Evolutionary conservation across 2,888 invertebrate genomes (phyloP), one percentile per base, ranked within the genome.

Genomic region (Sphinx pinastri): DNA sequence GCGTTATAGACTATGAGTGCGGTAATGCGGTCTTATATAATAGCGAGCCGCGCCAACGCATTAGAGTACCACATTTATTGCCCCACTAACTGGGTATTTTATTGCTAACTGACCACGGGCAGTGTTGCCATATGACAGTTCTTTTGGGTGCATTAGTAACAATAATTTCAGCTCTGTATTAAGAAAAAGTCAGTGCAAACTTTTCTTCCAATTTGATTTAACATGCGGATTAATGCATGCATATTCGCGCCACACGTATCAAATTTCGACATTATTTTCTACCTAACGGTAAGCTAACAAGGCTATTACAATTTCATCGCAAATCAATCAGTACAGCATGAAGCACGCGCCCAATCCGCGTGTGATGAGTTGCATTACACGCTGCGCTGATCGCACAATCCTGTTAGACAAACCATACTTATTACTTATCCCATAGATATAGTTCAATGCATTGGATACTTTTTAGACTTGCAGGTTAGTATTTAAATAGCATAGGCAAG

Each of bases 331-430:
- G 38, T 38, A 57, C 38, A 38, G 38, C 8, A 57, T 57, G 47
- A 47, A 6, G 8, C 13, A n/a, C 52, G n/a, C 54, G 16, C 52
- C 16, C 68, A 38, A 12, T 19, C 60, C 51, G 60, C 69, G 60
- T 60, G 60, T 54, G 60, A 69, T 69, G 54, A 54, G 16, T 45
- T 54, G 11, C 52, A 69, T 69, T 69, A 69, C 16, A 16, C 60
- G 60, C 6, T 25, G n/a, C 16, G 38, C 52, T 51, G 60, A 63
- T 4, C 54, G 38, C 60, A 38, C 45, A 69, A 69, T 60, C 69
- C 69, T 38, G 38, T 63, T 69, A 69, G 11, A 16, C 16, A 47
- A 19, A 12, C 25, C 25, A 38, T 38, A 38, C 6, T 5, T 38
- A 38, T 38, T 38, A 8, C 38, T 5, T 7, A 25, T 2, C 25